Conservation (phyloP, 2,797 vertebrate genomes). For the Crocodylus rhombifer region DNA sequence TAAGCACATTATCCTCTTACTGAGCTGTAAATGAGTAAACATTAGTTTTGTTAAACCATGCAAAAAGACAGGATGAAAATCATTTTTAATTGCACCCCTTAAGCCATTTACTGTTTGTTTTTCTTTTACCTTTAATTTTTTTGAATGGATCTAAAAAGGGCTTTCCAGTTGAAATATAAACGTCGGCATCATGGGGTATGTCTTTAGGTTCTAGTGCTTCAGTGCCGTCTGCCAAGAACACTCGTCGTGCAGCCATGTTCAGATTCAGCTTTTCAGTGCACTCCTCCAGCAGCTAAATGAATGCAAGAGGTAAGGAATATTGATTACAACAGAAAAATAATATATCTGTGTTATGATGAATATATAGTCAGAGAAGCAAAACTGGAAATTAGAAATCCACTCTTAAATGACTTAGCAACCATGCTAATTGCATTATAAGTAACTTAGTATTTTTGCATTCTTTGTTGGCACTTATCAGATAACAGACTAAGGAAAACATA, state of each 20-base stretch:
- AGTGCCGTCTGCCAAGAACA: constrained; percentile 78
- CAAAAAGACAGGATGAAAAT: constrained; percentile 83
- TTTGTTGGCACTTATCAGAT: background rate
- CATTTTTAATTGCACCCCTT: constrained; percentile 80
- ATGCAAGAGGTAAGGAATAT: constrained; percentile 67
- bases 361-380: background rate
- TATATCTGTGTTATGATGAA: background rate
- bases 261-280: constrained; percentile 75
- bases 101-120: constrained; percentile 59
- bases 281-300: constrained; percentile 74
- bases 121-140: constrained; percentile 79
- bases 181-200: constrained; percentile 69
- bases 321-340: background rate
- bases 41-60: constrained; percentile 87
- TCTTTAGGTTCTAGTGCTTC: constrained; percentile 74
- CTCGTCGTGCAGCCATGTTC: constrained; percentile 74
- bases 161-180: constrained; percentile 79
- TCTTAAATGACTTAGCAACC: background rate
- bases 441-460: constrained; percentile 10
- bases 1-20: constrained; percentile 90
- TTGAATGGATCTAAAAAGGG: constrained; percentile 75
- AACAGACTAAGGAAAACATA: background rate
- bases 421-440: accelerated
- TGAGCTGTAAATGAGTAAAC: constrained; percentile 88
- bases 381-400: background rate